Evolutionary conservation across 2,888 invertebrate species (phyloP).

Genomic region (Eristalinus sepulchralis): DNA sequence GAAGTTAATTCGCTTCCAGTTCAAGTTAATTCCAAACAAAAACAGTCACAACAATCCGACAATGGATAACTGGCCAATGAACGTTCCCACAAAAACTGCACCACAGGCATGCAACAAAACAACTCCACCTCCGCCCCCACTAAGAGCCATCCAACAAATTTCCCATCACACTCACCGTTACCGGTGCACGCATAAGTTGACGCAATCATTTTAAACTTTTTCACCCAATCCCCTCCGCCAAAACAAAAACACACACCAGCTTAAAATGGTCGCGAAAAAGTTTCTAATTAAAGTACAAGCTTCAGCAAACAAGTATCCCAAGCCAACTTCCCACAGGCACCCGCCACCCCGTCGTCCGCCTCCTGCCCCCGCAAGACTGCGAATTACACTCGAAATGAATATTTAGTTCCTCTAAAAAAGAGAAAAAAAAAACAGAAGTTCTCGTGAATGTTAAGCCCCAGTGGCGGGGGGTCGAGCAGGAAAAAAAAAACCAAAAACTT

Average conservation of each 20-base stretch:
- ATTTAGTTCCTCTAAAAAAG: neutral
- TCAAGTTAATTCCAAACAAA: neutral
- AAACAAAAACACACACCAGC: neutral
- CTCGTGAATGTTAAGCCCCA: neutral
- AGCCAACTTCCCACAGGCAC: neutral
- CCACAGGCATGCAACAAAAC: neutral
- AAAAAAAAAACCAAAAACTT: neutral
- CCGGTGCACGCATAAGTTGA: neutral
- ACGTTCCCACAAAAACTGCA: neutral
- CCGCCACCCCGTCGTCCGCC: neutral
- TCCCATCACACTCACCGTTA: neutral
- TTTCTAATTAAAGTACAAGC: constrained; percentile 16
- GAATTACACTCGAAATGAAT: neutral
- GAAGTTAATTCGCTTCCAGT: neutral
- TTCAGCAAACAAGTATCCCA: neutral
- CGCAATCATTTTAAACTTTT: constrained; percentile 22
- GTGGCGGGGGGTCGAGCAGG: neutral
- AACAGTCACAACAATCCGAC: neutral
- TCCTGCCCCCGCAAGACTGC: no score
- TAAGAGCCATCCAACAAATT: neutral
- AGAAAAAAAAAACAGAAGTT: neutral
- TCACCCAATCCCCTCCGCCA: neutral
- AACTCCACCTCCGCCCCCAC: neutral
- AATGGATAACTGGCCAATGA: no score
- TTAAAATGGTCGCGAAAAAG: constrained; percentile 5